Evolutionary conservation across 2,797 vertebrate genomes (phyloP), one percentile per base, ranked within the genome.

Genomic region (Sardinella longiceps): DNA sequence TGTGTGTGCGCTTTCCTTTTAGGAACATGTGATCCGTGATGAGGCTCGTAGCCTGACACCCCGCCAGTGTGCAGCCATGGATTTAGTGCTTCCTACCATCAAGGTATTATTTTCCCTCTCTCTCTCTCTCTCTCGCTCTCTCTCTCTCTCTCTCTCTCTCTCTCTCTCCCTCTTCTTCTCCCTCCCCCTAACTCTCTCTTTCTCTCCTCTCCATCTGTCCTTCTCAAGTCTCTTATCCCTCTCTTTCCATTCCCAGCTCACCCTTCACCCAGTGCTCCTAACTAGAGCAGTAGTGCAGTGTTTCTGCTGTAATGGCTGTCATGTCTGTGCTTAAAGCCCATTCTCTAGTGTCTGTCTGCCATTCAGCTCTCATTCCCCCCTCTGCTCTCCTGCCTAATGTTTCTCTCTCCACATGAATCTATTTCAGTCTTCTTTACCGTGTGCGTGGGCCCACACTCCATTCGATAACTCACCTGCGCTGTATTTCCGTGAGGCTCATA

Each of bases 1-100:
- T 28, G 18, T 74, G 33, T 77, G 28, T 6, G 11, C 46, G 84
- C 12, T 58, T 83, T 9, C 86, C 48, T 58, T 9, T 92, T 89
- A 99, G 98, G 98, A 99, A 43, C 98, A 99, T 10, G 96, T 99
- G 80, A 98, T 93, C 85, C 95, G 98, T 86, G 98, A 99, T 87
- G 98, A 99, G 88, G 94, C 97, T 89, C 96, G 95, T 83, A 98
- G 98, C 92, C 94, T 99, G 92, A 97, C 95, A 0, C 95, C 96
- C 84, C 93, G 97, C 87, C 98, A 99, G 88, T 99, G 98, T 86
- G 96, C 97, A 5, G 89, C 97, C 88, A 97, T 99, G 98, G 98
- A 99, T 81, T 96, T 98, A 48, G 97, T 97, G 82, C 95, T 99
- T 85, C 97, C 96, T 80, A 99, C 98, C 84, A 97, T 98, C 91